Evolutionary conservation across 2,113 vertebrate species (phyloP).

Genomic region (Plestiodon gilberti): DNA sequence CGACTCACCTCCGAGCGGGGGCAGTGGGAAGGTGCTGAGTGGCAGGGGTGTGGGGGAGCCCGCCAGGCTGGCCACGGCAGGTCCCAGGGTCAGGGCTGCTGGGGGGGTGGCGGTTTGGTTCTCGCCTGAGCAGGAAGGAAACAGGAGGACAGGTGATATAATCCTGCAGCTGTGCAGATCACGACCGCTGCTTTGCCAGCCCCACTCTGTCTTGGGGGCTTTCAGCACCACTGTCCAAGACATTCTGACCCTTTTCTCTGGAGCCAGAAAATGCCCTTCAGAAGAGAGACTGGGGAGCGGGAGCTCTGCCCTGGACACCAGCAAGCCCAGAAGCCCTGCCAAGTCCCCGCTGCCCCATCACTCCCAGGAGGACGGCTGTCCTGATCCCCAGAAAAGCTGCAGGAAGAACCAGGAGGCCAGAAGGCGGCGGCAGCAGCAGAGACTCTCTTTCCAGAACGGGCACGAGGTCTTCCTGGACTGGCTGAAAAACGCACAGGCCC

Average conservation of each 20-base stretch:
- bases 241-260: too few species aligned
- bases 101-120: constrained; percentile 3
- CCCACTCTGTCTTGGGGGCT: too few species aligned
- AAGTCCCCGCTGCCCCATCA: too few species aligned
- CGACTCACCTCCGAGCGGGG: constrained; percentile 75
- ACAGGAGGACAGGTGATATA: background rate
- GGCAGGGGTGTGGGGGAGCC: background rate
- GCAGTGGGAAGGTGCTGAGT: constrained; percentile 80
- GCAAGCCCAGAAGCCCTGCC: too few species aligned
- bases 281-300: too few species aligned
- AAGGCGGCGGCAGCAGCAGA: too few species aligned
- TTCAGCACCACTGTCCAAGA: too few species aligned
- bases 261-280: too few species aligned
- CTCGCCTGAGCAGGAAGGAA: constrained; percentile 36
- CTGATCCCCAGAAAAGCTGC: background rate
- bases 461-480: too few species aligned
- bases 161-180: background rate
- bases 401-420: background rate
- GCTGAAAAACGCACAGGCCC: too few species aligned
- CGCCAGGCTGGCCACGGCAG: background rate
- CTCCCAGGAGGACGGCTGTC: background rate
- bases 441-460: too few species aligned
- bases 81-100: background rate
- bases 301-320: too few species aligned
- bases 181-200: background rate